Base-by-base conservation (phyloP, 2,888 invertebrate genomes). In the Cheilosia variabilis region DNA sequence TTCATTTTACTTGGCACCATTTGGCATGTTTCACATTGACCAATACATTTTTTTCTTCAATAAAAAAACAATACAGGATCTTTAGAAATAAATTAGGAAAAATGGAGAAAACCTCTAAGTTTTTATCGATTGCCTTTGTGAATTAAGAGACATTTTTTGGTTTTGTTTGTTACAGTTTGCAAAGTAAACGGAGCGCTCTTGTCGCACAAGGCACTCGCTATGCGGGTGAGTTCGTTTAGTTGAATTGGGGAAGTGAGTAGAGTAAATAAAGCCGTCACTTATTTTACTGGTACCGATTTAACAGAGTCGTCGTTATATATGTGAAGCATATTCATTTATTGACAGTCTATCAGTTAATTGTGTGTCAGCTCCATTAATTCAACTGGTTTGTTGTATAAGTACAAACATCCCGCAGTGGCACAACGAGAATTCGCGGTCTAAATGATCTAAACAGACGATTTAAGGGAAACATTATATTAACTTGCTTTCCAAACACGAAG, bases 1-100 rank as follows among this genome's bases (percentile, higher is more conserved):
- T 50, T 77, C 63, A 75, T 87, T 57, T 78, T 81, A 73, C 81
- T 87, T 87, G 87, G 87, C 87, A 87, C 87, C 87, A 69, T 87
- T 87, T 87, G 87, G 87, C 82, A 78, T 86, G 71, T 77, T 81
- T 82, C 58, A 77, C 81, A 77, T 81, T 68, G 60, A 72, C 81
- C 86, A 86, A 81, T 81, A 62, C 45, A 41, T 7, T 68, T 57
- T 58, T 68, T 50, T 69, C 52, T 41, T 53, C 5, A 45, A 63
- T 63, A 60, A 7, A 55, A 60, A 77, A 69, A 27, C 68, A 55
- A 63, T 34, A 17, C 31, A 34, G 53, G 31, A n/a, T 53, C 10
- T 53, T 62, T 45, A 37, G 19, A 15, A 41, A 27, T 50, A 43
- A 75, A 60, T 27, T 0, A 22, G 2, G 4, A 41, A 15, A 41